Percentiles rank a stretch among this genome's conserved stretches.
These are phyloP conservation scores for Megamerina dolium DNA, from an alignment of 2,888 invertebrate genomes.

Conservation along the genomic window DNA sequence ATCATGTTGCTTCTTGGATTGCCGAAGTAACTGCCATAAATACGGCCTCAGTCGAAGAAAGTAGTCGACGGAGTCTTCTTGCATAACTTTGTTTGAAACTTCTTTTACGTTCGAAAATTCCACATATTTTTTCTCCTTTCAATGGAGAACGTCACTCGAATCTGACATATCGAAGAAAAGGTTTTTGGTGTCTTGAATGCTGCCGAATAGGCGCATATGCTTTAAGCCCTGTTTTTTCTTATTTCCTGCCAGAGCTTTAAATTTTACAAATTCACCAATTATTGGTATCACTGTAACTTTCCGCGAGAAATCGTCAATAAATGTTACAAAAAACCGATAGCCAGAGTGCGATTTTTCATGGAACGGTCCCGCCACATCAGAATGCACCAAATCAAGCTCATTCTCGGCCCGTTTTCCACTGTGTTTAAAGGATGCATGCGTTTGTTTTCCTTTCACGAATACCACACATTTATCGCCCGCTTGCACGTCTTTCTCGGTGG, in stretches of 20 bases:
- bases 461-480: conserved; percentile 17
- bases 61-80: too few species aligned
- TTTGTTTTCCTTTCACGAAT: conserved; percentile 26
- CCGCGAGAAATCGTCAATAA: conserved; percentile 4
- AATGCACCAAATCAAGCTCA: conserved; percentile 33
- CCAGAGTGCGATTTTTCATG: conserved; percentile 29
- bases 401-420: conserved; percentile 18
- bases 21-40: conserved; percentile 14
- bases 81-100: too few species aligned
- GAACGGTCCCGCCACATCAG: conserved; percentile 43
- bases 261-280: conserved; percentile 4
- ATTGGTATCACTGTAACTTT: conserved; percentile 5
- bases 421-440: conserved; percentile 19
- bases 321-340: conserved; percentile 3
- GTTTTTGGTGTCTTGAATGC: too few species aligned
- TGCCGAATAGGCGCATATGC: too few species aligned
- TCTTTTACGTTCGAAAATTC: too few species aligned
- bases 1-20: conserved; percentile 15
- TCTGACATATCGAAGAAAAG: too few species aligned
- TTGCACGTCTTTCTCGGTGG: conserved; percentile 12
- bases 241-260: too few species aligned
- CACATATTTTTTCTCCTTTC: too few species aligned
- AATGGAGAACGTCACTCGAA: too few species aligned
- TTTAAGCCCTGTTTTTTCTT: too few species aligned
- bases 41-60: too few species aligned